Conservation (phyloP, 2,797 vertebrate genomes). For the Myotis myotis region DNA sequence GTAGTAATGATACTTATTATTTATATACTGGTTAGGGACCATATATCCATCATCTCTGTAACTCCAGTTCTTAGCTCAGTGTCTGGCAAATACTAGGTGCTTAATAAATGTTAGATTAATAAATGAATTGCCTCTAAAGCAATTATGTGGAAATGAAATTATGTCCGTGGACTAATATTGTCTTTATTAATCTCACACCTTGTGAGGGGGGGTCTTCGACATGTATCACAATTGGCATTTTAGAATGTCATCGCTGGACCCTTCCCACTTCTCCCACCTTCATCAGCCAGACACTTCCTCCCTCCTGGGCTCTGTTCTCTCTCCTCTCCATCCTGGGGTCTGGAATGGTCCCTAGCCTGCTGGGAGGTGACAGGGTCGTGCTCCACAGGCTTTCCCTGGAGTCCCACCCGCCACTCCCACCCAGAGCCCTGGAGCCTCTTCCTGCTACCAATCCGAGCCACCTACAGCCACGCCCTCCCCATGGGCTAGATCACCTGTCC, state of each 20-base stretch:
- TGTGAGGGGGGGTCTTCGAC: not conserved
- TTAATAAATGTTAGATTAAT: conserved; percentile 53
- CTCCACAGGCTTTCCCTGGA: not conserved
- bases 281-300: not conserved
- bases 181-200: conserved; percentile 17
- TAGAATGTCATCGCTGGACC: not conserved
- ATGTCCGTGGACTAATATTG: conserved; percentile 9
- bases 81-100: conserved; percentile 24
- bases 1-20: not conserved
- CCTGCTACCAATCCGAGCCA: conserved; percentile 31
- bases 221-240: not conserved
- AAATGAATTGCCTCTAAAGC: not conserved
- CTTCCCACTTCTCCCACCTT: not conserved
- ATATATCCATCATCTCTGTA: not conserved
- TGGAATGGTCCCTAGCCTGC: conserved; percentile 25
- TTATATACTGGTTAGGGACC: not conserved
- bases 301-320: not conserved
- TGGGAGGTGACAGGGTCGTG: not conserved
- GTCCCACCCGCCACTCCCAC: not conserved
- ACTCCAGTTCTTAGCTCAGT: conserved; percentile 3
- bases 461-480: conserved; percentile 72
- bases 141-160: conserved; percentile 23
- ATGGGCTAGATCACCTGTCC: conserved; percentile 78
- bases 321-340: conserved; percentile 29
- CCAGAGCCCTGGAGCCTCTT: not conserved